phyloP scores from a whole-genome alignment of 2,113 vertebrate genomes.

The Eptatretus burgeri region DNA sequence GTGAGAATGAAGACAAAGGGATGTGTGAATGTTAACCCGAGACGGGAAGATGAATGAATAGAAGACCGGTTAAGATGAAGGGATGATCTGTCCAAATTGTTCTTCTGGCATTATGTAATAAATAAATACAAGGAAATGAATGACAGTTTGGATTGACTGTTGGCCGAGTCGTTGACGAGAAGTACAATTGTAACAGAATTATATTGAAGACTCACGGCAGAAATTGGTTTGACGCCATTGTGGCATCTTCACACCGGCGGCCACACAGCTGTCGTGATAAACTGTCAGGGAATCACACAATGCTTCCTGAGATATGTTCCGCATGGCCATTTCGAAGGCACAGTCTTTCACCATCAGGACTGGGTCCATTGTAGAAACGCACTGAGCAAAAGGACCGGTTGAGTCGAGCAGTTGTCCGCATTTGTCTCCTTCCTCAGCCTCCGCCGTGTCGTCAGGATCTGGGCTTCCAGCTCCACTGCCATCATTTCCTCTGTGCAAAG shows the following conservation, averaged over 20 bases:
- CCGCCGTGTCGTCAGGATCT: background rate
- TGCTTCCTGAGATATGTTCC: background rate
- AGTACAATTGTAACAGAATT: too few species aligned
- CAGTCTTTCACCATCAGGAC: background rate
- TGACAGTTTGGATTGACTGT: too few species aligned
- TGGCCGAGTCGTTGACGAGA: too few species aligned
- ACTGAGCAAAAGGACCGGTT: background rate
- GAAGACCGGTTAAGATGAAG: too few species aligned
- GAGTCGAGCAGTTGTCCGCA: background rate
- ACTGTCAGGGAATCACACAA: background rate
- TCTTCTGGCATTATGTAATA: too few species aligned
- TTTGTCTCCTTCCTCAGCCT: background rate
- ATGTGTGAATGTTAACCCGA: too few species aligned
- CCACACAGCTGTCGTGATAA: background rate
- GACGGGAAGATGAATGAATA: too few species aligned
- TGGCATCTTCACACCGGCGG: background rate
- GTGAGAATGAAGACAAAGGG: too few species aligned
- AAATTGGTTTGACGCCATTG: background rate
- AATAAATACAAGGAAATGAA: too few species aligned
- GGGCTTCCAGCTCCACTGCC: background rate
- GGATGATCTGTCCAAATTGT: too few species aligned
- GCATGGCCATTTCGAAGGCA: constrained; percentile 1
- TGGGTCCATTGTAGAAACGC: background rate
- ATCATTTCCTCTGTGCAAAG: background rate
- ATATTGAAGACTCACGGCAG: constrained; percentile 1